phyloP scores from a whole-genome alignment of 2,888 invertebrate species.

The Halictus quadricinctus region DNA sequence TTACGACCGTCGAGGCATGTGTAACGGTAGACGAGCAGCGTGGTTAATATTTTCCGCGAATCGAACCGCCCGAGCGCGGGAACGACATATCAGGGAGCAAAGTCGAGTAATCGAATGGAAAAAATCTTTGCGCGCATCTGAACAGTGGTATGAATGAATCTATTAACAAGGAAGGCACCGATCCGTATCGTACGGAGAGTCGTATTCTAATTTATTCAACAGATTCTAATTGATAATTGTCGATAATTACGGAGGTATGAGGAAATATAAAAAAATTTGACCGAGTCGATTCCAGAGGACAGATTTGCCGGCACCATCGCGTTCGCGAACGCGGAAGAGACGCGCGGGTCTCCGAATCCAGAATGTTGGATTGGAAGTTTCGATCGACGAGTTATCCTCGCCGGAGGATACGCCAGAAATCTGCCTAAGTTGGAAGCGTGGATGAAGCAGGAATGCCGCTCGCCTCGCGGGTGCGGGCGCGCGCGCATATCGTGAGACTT shows the following conservation, averaged over 20 bases:
- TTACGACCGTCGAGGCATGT: background rate
- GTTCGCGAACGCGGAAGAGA: background rate
- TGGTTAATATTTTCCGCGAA: background rate
- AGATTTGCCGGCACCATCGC: background rate
- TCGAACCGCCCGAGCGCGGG: background rate
- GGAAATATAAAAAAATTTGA: background rate
- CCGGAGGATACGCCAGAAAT: conserved; percentile 56
- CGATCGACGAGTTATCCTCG: conserved; percentile 27
- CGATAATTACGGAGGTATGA: background rate
- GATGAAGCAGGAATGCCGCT: conserved; percentile 79
- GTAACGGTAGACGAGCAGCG: conserved; percentile 13
- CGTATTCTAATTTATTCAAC: background rate
- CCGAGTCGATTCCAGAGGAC: background rate
- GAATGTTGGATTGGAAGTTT: conserved; percentile 10
- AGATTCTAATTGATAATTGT: background rate
- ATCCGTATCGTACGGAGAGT: no score
- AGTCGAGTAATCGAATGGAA: background rate
- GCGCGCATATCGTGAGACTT: conserved; percentile 40
- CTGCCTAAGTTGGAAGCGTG: conserved; percentile 74
- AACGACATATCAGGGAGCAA: background rate
- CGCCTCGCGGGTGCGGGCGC: conserved; percentile 77
- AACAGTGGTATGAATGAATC: no score
- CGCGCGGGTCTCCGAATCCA: background rate
- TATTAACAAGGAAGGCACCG: no score
- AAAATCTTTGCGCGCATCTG: background rate